A percentile compares a stretch with the other conserved stretches of the same genome.
These are phyloP conservation scores for Bos indicus DNA, from an alignment of 2,113 vertebrate species.

Conservation along the genomic window DNA sequence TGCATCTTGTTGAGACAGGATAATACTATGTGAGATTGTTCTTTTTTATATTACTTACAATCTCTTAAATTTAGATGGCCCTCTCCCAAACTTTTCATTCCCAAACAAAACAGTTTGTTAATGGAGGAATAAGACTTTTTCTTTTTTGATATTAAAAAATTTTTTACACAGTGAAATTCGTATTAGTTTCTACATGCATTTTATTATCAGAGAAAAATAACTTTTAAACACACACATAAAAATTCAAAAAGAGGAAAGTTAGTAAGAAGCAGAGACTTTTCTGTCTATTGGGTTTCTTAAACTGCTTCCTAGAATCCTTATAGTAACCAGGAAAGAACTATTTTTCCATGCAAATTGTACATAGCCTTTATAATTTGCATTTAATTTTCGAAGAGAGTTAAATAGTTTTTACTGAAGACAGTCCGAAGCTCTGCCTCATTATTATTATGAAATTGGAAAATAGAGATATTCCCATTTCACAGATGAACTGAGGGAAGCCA, in stretches of 20 bases:
- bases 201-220: constrained; percentile 8
- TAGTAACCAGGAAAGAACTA: not conserved
- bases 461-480: not conserved
- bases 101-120: not conserved
- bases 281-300: not conserved
- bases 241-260: not conserved
- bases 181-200: not conserved
- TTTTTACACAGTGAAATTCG: not conserved
- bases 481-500: not conserved
- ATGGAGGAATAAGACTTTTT: not conserved
- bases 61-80: not conserved
- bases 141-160: not conserved
- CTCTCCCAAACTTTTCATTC: not conserved
- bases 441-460: not conserved
- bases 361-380: not conserved
- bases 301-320: not conserved
- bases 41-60: not conserved
- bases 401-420: not conserved
- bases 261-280: not conserved
- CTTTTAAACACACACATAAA: not conserved
- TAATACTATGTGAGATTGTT: not conserved
- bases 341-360: not conserved
- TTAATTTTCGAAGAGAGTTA: not conserved
- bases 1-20: rapidly evolving
- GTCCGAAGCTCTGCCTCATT: not conserved